Evolutionary conservation across 2,797 vertebrate species (phyloP), one percentile per base, ranked within the genome.

Genomic region (Gorsachius magnificus): DNA sequence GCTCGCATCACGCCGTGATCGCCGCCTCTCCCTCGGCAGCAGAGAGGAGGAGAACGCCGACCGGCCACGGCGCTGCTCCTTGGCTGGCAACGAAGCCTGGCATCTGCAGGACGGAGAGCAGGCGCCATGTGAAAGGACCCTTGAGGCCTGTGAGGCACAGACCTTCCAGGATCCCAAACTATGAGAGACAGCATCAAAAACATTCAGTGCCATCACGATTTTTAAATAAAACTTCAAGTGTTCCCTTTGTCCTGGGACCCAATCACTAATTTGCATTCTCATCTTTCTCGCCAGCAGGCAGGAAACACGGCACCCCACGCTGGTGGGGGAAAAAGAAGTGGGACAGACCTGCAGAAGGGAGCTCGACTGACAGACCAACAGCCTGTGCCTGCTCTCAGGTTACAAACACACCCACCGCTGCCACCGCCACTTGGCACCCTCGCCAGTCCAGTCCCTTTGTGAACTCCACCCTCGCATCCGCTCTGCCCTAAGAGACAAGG

Each of bases 1-100:
- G 12, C 95, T 97, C 2, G 22, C 90, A 10, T 76, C 90, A 1
- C 97, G 95, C 66, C 86, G 90, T 1, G 96, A 98, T 53, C 97
- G 98, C n/a, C 96, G 96, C 79, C 97, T 97, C 51, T 98, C 98
- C 81, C 96, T 98, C 0, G 97, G 97, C 83, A 95, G 81, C 71
- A 88, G 93, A 48, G 96, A 96, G 82, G 96, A 94, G 46, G 95
- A 96, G 79, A 95, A 84, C 3, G 9, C 85, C 2, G 92, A 95
- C 51, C 89, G 91, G 77, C 98, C 95, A 21, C 96, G 96, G 86
- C 97, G 94, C 74, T 98, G 95, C 95, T 98, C 98, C 51, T 82
- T 98, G 92, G 97, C 97, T 46, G 97, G 96, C 74, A 96, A 48
- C 0, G 97, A 98, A 95, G 93, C 80, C 83, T 93, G 83, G 93